phyloP scores from a whole-genome alignment of 2,888 invertebrate genomes.

The Diaprepes abbreviatus region DNA sequence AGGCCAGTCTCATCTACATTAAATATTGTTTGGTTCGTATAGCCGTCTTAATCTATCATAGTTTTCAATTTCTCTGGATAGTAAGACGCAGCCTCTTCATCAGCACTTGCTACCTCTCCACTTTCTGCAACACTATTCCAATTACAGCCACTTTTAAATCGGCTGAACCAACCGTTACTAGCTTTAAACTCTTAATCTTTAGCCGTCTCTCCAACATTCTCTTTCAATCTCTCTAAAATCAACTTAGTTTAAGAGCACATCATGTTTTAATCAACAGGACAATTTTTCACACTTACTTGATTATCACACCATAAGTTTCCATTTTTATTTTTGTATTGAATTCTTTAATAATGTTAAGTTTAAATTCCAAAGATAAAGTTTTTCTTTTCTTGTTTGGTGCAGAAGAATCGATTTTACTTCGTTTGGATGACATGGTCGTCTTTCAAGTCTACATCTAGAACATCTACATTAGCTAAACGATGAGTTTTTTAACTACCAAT shows the following conservation, averaged over 20 bases:
- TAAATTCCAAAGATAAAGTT: too few species aligned
- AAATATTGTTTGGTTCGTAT: neutral
- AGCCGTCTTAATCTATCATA: neutral
- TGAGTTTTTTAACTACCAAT: too few species aligned
- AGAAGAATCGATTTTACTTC: too few species aligned
- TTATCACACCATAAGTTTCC: neutral
- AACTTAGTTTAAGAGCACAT: neutral
- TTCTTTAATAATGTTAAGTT: too few species aligned
- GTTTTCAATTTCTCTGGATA: neutral
- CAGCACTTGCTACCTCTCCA: too few species aligned
- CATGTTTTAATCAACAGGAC: neutral
- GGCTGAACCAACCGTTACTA: neutral
- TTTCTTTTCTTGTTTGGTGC: too few species aligned
- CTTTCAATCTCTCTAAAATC: neutral
- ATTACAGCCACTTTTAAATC: neutral
- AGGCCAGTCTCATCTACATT: neutral
- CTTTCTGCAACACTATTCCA: neutral
- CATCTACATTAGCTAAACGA: too few species aligned
- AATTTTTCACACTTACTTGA: neutral
- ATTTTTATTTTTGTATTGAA: neutral
- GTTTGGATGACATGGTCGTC: too few species aligned
- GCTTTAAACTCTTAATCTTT: neutral
- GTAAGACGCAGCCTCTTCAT: neutral
- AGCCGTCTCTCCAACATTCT: neutral
- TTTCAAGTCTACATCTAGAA: too few species aligned